Evolutionary conservation across 2,797 vertebrate species (phyloP).

Genomic region (Characodon lateralis): DNA sequence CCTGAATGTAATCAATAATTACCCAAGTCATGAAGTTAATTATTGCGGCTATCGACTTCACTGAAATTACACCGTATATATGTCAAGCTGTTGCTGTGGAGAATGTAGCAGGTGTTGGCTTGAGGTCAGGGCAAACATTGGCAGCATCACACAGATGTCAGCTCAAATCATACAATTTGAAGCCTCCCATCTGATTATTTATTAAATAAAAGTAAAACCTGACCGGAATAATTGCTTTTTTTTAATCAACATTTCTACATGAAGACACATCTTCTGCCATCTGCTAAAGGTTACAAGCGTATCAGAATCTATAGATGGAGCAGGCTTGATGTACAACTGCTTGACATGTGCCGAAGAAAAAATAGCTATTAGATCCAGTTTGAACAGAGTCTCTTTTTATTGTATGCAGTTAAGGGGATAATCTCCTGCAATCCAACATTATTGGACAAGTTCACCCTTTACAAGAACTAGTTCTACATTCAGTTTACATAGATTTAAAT

Average conservation of each 20-base stretch:
- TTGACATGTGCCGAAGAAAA: conserved; percentile 7
- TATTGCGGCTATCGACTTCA: conserved; percentile 52
- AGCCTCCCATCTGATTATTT: conserved; percentile 35
- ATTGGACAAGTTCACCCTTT: too few species aligned
- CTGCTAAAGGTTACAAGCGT: background rate
- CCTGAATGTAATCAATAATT: conserved; percentile 44
- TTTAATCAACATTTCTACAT: background rate
- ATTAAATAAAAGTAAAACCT: conserved; percentile 26
- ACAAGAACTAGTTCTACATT: too few species aligned
- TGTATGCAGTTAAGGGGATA: background rate
- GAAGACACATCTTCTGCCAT: background rate
- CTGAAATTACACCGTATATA: conserved; percentile 25
- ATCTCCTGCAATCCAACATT: too few species aligned
- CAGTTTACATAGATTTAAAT: too few species aligned
- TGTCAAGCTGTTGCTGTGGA: conserved; percentile 25
- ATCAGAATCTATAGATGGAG: background rate
- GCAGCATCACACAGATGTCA: conserved; percentile 40
- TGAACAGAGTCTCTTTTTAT: background rate
- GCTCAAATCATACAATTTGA: conserved; percentile 56
- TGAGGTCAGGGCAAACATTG: conserved; percentile 37
- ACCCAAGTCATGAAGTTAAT: conserved; percentile 48
- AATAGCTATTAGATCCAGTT: background rate
- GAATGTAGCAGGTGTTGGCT: conserved; percentile 25
- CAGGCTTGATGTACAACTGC: background rate
- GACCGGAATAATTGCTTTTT: background rate